Evolutionary conservation across 2,888 invertebrate genomes (phyloP), one percentile per base, ranked within the genome.

Genomic region (Mesorhabditis sp.): DNA sequence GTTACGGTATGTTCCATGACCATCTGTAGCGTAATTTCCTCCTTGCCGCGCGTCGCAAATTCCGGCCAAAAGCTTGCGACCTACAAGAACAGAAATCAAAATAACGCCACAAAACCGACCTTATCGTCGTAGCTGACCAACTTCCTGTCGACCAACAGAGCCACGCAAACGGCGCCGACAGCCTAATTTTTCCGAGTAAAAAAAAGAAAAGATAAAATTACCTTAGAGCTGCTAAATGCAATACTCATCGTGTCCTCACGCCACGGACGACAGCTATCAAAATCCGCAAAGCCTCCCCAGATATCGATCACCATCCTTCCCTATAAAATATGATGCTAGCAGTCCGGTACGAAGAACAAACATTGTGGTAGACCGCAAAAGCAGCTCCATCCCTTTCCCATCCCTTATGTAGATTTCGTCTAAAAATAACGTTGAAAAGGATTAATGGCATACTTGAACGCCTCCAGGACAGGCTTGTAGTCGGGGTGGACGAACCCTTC

Each of bases 271-370:
- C 72, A 71, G 41, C 74, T 69, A 67, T 76, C 75, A 43, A 67
- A 62, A 64, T 83, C 83, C 2, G 86, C 86, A 73, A 85, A 86
- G 5, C 88, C 88, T 67, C 87, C 88, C 87, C 87, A 87, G n/a
- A 88, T 66, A 73, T 87, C 86, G 4, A 87, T 86, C 69, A 78
- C 78, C 61, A 74, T 74, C 43, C 63, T 66, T 13, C 86, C 87
- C 58, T 50, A 50, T 10, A 50, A 50, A 50, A 50, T 13, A 0
- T 50, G n/a, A 50, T 50, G 7, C 10, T 13, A 50, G n/a, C 7
- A 1, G 7, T 50, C 10, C 7, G n/a, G n/a, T 13, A 13, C 7
- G 10, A 13, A 13, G 7, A 13, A 10, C 58, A 13, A n/a, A 50
- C 58, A 73, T 83, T 82, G 74, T 86, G 82, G 71, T 86, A 88